Base-by-base conservation (phyloP, 2,888 invertebrate species). In the Entomobrya proxima region DNA sequence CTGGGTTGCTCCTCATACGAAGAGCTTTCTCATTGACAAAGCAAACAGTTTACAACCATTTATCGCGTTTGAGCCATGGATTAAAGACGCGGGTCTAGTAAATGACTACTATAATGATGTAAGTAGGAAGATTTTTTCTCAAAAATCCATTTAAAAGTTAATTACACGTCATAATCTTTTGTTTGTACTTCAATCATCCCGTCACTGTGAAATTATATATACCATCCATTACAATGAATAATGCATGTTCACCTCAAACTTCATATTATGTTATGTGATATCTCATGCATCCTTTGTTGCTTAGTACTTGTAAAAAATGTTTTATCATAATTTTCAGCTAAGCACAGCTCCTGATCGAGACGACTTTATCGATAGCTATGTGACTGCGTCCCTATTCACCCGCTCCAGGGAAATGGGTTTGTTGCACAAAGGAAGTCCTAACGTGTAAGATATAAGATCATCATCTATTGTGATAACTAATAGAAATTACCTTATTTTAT, bases 1-100 rank as follows among this genome's bases (percentile, higher is more conserved):
- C 52, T 85, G 85, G 85, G 30, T 85, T 21, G 64, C 27, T 61
- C 74, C 72, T 21, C 52, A 79, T n/a, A 85, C 85, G 27, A 85
- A 85, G 58, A 79, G 61, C 58, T 85, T 78, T 78, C 74, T 85
- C 55, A 85, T 85, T 85, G 85, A 85, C 85, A 85, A 85, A 64
- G 85, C 85, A 5, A 85, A 85, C 55, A 85, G 64, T 47, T 72
- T 85, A 21, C 85, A 85, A 44, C 37, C 85, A n/a, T 85, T 47
- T 58, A 79, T 85, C 40, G 85, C 74, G 5, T 85, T 64, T 50
- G 85, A 85, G 40, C 61, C 50, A 7, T 85, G 85, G 85, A 52
- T 74, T 61, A 85, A 85, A 72, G 79, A 85, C 61, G 35, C 21
- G 21, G 64, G 61, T n/a, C 27, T 78, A 55, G 72, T 84, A 37